Conservation (phyloP, 2,113 vertebrate genomes). For the human (Homo sapiens) region GRCh38 chr6:91905001-91905500, state of each 20-base stretch:
- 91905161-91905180: conserved; percentile 50
- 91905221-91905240: conserved; percentile 45
- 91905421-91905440: background rate
- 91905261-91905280: conserved; percentile 27
- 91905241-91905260: conserved; percentile 3
- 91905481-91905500: background rate
- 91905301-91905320: conserved; percentile 37
- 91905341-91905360: conserved; percentile 32
- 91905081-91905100: conserved; percentile 68
- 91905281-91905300: conserved; percentile 1
- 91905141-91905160: conserved; percentile 61
- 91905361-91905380: background rate
- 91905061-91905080: conserved; percentile 63
- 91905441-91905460: background rate
- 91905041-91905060: conserved; percentile 70
- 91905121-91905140: conserved; percentile 55
- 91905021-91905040: conserved; percentile 69
- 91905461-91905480: background rate
- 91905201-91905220: conserved; percentile 38
- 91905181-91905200: conserved; percentile 60
- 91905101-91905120: conserved; percentile 57
- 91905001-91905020: conserved; percentile 64
- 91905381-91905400: background rate
- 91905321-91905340: background rate
- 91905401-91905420: background rate